Conservation (phyloP, 2,888 invertebrate species). For the Epinotia ramella region DNA sequence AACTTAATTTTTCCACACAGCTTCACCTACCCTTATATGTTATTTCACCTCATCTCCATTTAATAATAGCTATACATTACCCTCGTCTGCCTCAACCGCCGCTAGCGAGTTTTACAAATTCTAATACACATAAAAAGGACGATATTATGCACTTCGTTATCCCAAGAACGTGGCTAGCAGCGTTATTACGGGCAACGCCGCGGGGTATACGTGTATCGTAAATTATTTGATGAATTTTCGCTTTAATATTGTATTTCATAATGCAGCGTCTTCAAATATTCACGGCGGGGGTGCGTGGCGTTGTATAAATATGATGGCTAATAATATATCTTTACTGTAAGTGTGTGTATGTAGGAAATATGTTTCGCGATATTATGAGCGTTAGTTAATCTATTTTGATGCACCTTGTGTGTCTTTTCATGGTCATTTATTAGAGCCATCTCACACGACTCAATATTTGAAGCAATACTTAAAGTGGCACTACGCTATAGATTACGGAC, state of each 20-base stretch:
- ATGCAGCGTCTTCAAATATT: conserved; percentile 26
- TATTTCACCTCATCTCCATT: conserved; percentile 18
- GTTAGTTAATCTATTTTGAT: neutral
- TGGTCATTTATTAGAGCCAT: neutral
- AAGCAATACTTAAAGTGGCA: neutral
- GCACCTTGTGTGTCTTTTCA: neutral
- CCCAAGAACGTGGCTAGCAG: conserved; percentile 6
- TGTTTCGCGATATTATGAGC: neutral
- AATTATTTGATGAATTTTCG: conserved; percentile 29
- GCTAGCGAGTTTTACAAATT: conserved; percentile 22
- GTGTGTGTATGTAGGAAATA: neutral
- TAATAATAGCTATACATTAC: conserved; percentile 25
- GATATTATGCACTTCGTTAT: conserved; percentile 30
- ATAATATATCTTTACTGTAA: neutral
- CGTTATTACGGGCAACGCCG: conserved; percentile 24
- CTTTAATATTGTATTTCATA: conserved; percentile 32
- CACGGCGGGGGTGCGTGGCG: neutral
- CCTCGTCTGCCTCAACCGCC: conserved; percentile 4
- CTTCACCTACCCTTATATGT: neutral
- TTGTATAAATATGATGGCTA: neutral
- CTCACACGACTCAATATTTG: too few relatives aligned
- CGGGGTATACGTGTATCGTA: conserved; percentile 10
- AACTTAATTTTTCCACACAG: neutral
- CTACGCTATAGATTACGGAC: too few relatives aligned
- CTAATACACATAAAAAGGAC: conserved; percentile 23